phyloP scores from a whole-genome alignment of 1,140 invertebrate species.

The Apis dorsata region DNA sequence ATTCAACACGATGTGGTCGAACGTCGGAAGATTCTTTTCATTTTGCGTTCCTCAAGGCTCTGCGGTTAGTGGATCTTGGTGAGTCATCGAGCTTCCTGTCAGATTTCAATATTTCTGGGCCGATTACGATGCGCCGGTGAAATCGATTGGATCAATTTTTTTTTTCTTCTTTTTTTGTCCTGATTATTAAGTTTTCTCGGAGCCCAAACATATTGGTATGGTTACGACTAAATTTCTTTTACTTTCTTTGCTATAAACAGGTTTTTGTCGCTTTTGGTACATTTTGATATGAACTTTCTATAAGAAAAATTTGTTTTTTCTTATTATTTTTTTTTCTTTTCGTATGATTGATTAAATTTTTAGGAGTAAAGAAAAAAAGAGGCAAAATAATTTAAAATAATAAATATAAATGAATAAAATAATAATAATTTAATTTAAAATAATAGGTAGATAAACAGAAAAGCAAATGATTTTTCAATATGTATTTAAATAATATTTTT shows the following conservation, averaged over 20 bases:
- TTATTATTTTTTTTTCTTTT: no score
- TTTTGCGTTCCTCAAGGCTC: neutral
- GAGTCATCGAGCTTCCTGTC: neutral
- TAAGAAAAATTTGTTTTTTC: no score
- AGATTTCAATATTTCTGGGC: neutral
- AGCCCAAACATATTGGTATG: neutral
- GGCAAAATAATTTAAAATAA: no score
- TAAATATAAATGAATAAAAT: no score
- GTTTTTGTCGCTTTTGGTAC: no score
- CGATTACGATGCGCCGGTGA: neutral
- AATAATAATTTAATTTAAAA: no score
- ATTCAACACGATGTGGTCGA: neutral
- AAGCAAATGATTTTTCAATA: no score
- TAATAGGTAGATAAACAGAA: no score
- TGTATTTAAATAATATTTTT: no score
- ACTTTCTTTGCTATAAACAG: neutral
- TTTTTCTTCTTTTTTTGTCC: neutral
- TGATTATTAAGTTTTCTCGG: neutral
- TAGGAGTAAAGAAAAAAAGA: no score
- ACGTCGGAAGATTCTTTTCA: neutral
- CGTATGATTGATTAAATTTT: no score
- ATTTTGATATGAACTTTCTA: no score
- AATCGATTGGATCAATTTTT: neutral
- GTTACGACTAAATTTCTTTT: neutral
- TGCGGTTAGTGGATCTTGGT: conserved; percentile 2